Percentiles rank a stretch among this genome's conserved stretches.
Evolutionary conservation across 2,888 invertebrate genomes (phyloP).

Genomic region (Dendrolimus houi): DNA sequence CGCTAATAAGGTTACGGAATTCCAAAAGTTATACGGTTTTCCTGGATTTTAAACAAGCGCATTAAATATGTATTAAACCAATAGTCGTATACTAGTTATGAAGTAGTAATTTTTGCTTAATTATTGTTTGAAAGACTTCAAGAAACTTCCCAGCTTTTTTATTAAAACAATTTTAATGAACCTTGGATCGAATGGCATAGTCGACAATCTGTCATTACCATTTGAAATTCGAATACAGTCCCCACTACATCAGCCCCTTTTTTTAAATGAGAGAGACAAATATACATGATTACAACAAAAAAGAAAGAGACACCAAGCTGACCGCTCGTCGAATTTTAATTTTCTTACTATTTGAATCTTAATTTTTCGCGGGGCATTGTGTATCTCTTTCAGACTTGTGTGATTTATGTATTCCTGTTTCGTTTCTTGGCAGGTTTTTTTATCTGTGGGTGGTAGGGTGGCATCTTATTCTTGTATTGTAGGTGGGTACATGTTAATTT

Average conservation of each 20-base stretch:
- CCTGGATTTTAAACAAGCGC: too few species aligned
- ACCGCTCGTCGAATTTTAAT: constrained; percentile 74
- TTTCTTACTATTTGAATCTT: constrained; percentile 76
- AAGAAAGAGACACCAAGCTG: constrained; percentile 41
- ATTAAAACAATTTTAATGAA: too few species aligned
- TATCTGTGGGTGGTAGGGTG: constrained; percentile 26
- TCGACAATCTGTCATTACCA: constrained; percentile 46
- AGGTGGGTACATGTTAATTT: constrained; percentile 37
- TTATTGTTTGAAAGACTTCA: too few species aligned
- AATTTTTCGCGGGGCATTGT: constrained; percentile 65
- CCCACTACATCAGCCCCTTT: constrained; percentile 31
- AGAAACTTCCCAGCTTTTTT: too few species aligned
- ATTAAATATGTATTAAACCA: too few species aligned
- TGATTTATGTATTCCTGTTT: constrained; percentile 26
- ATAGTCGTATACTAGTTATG: too few species aligned
- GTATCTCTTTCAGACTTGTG: constrained; percentile 34
- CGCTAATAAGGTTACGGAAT: too few species aligned
- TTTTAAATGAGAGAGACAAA: constrained; percentile 39
- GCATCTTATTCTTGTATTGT: constrained; percentile 18
- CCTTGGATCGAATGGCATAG: background rate
- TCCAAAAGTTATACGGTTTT: too few species aligned
- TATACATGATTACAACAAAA: constrained; percentile 8
- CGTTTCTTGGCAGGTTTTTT: constrained; percentile 42
- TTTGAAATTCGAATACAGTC: constrained; percentile 40
- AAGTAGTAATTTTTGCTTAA: too few species aligned